A percentile compares a stretch with the other conserved stretches of the same genome.
Evolutionary conservation across 1,140 invertebrate species (phyloP).

Genomic region (Cylas formicarius): DNA sequence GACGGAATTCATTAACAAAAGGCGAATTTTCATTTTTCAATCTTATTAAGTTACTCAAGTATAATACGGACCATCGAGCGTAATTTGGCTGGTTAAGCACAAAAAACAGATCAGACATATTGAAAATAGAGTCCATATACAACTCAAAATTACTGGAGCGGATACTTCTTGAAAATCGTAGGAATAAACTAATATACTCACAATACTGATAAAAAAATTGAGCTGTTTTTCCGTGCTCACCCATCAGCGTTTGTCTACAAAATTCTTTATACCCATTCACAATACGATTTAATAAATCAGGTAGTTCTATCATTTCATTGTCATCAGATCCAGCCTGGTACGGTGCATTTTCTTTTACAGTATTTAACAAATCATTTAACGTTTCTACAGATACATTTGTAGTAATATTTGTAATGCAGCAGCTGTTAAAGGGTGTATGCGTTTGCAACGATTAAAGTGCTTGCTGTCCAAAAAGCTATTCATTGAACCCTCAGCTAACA

Average conservation of each 20-base stretch:
- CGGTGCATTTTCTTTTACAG: conserved; percentile 3
- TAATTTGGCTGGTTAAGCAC: conserved; percentile 33
- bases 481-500: conserved; percentile 37
- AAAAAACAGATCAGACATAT: conserved; percentile 32
- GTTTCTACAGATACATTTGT: conserved; percentile 10
- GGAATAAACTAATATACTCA: conserved; percentile 19
- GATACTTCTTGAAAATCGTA: conserved; percentile 28
- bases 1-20: conserved; percentile 19
- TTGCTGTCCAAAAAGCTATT: conserved; percentile 38
- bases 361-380: conserved; percentile 10
- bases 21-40: conserved; percentile 15
- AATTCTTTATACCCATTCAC: conserved; percentile 18
- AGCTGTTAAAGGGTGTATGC: conserved; percentile 37
- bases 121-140: conserved; percentile 24
- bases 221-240: conserved; percentile 27
- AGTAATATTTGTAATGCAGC: conserved; percentile 32
- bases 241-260: conserved; percentile 16
- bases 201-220: conserved; percentile 25
- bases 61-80: conserved; percentile 26
- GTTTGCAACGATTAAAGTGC: conserved; percentile 42
- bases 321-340: neutral
- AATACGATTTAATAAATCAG: conserved; percentile 10
- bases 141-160: conserved; percentile 28
- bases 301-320: conserved; percentile 12
- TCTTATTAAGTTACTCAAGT: conserved; percentile 18